Evolutionary conservation across 2,113 vertebrate genomes (phyloP), one percentile per base, ranked within the genome.

Genomic region (Stictonetta naevosa): DNA sequence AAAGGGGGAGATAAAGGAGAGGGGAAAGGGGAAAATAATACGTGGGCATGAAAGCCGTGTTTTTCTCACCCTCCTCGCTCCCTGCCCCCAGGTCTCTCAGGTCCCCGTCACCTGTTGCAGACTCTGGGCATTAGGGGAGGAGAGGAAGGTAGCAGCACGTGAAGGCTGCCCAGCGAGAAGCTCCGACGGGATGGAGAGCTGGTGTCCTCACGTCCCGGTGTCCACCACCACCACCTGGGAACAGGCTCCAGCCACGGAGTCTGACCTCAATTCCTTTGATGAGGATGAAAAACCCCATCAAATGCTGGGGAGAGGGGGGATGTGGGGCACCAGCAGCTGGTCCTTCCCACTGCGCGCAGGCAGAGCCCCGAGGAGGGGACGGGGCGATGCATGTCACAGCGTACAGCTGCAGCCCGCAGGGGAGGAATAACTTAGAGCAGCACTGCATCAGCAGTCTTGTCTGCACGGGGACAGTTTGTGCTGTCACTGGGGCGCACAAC

Each of bases 161-260:
- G 2, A 72, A 36, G 59, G 56, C 2, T 68, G 6, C 58, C n/a
- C 44, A 26, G 17, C 10, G 21, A 1, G 18, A 44, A 80, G 31
- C 40, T 86, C 71, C 15, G 5, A 2, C 4, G 15, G 53, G 63
- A 55, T 50, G 31, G 40, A 46, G 34, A 69, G 33, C 6, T 0
- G 0, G 21, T 36, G 52, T 59, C 34, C 56, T 68, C 0, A 0
- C 55, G 38, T 63, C 62, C 62, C 8, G 26, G 62, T 29, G 26
- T 29, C 62, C 71, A 92, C 28, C 52, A 92, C 28, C 52, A 75
- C 73, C 52, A 36, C 2, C 2, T 1, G 56, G 83, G 19, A 90
- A 44, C 75, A 58, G 71, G 67, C 59, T 66, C 59, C 1, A 1
- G 73, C 66, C 13, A 1, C 7, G 58, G 50, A 73, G 67, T 33